Evolutionary conservation across 1,140 invertebrate species (phyloP).

Genomic region (Anagrus nilaparvatae): DNA sequence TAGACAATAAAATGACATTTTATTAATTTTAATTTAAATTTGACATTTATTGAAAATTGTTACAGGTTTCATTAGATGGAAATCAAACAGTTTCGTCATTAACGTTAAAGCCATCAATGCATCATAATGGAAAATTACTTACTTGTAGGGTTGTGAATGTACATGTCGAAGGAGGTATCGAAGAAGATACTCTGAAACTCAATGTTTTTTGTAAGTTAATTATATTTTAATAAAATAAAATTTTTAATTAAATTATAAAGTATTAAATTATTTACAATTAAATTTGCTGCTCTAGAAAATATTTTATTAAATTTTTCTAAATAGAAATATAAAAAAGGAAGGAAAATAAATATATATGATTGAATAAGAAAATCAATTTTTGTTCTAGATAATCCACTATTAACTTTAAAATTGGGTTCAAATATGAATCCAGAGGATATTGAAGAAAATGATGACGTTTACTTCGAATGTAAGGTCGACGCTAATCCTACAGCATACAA

Average conservation of each 20-base stretch:
- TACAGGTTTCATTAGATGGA: constrained; percentile 62
- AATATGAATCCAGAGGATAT: constrained; percentile 80
- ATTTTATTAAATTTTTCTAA: constrained; percentile 3
- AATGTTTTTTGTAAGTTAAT: constrained; percentile 73
- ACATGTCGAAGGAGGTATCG: constrained; percentile 55
- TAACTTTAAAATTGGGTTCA: constrained; percentile 64
- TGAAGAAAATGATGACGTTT: constrained; percentile 81
- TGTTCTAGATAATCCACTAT: constrained; percentile 59
- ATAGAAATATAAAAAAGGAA: no score
- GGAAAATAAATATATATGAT: constrained; percentile 1
- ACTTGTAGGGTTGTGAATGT: constrained; percentile 74
- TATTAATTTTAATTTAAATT: no score
- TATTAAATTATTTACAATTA: no score
- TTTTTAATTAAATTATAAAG: no score
- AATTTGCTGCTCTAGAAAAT: no score
- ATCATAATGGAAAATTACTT: constrained; percentile 66
- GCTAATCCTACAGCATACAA: constrained; percentile 79
- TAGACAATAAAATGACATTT: no score
- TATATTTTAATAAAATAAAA: neutral
- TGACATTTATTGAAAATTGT: no score
- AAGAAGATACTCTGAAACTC: constrained; percentile 67
- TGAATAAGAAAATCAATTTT: constrained; percentile 11
- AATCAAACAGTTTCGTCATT: constrained; percentile 72
- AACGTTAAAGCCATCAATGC: constrained; percentile 59
- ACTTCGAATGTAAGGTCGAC: constrained; percentile 79